Evolutionary conservation across 2,888 invertebrate species (phyloP).

Genomic region (Eupeodes latifasciatus): DNA sequence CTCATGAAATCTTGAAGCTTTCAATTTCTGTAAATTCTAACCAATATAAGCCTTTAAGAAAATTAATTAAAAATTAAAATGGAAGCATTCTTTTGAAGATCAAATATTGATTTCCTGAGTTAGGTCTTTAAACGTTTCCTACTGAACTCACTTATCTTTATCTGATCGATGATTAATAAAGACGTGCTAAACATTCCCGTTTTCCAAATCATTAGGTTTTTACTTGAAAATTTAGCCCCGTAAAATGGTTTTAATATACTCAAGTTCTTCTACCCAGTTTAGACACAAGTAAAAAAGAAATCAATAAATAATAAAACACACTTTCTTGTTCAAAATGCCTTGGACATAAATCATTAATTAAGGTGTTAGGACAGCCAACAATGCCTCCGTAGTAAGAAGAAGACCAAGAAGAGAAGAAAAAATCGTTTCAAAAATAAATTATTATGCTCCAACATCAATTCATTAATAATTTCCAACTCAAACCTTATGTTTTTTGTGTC

Average conservation of each 20-base stretch:
- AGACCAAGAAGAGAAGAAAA: neutral
- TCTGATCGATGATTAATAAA: constrained; percentile 5
- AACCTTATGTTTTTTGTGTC: neutral
- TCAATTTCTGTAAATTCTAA: too few relatives aligned
- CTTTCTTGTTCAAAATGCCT: neutral
- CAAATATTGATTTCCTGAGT: too few relatives aligned
- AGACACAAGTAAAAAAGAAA: constrained; percentile 8
- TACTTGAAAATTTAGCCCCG: neutral
- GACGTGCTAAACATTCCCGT: neutral
- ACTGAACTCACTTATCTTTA: too few relatives aligned
- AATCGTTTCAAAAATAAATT: neutral
- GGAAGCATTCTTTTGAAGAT: too few relatives aligned
- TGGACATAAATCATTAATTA: constrained; percentile 18
- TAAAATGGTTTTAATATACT: neutral
- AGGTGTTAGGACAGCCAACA: neutral
- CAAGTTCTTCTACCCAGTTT: neutral
- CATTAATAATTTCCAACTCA: neutral
- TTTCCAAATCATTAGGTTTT: constrained; percentile 12
- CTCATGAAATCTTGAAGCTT: too few relatives aligned
- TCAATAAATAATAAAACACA: constrained; percentile 1
- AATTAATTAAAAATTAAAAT: too few relatives aligned
- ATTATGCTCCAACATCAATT: constrained; percentile 9
- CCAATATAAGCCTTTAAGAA: too few relatives aligned
- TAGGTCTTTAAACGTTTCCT: too few relatives aligned
- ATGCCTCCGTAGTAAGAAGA: neutral